Conservation (phyloP, 92 coral and sea anemone genomes). For the Ricordea florida region DNA sequence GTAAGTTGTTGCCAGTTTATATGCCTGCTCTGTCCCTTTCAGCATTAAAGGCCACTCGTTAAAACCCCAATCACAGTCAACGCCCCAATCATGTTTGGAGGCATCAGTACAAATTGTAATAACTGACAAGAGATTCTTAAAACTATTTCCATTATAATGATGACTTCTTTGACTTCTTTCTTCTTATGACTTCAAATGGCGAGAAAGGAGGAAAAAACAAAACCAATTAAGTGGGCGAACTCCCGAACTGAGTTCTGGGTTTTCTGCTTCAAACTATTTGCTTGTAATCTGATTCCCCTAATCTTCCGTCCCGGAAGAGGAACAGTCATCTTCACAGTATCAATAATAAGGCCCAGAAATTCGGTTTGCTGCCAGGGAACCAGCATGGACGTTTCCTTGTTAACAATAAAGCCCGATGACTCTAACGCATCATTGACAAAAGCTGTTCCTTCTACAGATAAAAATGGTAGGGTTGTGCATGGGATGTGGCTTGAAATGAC, state of each 20-base stretch:
- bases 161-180: too few relatives aligned
- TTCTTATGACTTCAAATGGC: too few relatives aligned
- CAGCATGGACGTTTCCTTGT: conserved; percentile 5
- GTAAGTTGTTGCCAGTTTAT: too few relatives aligned
- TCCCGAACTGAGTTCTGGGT: conserved; percentile 4
- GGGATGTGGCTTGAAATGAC: too few relatives aligned
- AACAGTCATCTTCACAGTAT: conserved; percentile 21
- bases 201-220: conserved; percentile 31
- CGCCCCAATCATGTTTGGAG: too few relatives aligned
- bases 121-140: too few relatives aligned
- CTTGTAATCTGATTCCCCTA: background rate
- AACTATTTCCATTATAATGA: too few relatives aligned
- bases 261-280: background rate
- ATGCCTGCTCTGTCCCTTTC: too few relatives aligned
- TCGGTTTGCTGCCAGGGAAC: conserved; percentile 17
- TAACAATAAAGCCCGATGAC: conserved; percentile 23
- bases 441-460: background rate
- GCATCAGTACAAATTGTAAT: too few relatives aligned
- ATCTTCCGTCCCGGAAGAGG: conserved; percentile 6
- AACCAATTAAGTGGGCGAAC: conserved; percentile 28
- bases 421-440: conserved; percentile 5
- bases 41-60: too few relatives aligned
- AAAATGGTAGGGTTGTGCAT: too few relatives aligned
- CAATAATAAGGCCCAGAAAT: conserved; percentile 19
- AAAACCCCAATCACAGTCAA: too few relatives aligned